Percentiles rank a stretch among this genome's conserved stretches.
These are phyloP conservation scores for Erythrolamprus reginae DNA, from an alignment of 2,113 vertebrate genomes.

Conservation along the genomic window DNA sequence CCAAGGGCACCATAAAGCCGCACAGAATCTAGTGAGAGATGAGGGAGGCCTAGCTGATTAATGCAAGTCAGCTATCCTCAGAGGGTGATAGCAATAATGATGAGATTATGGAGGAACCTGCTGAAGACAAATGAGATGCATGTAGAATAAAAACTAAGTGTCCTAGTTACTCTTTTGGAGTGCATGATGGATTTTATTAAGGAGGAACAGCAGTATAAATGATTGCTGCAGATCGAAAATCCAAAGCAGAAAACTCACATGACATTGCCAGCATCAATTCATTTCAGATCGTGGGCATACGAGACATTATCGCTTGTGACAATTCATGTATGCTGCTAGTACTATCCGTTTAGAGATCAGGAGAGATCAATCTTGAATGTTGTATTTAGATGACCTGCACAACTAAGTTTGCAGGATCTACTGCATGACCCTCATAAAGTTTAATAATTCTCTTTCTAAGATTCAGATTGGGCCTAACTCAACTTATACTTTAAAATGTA, in stretches of 20 bases:
- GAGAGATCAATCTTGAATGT: background rate
- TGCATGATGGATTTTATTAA: conserved; percentile 66
- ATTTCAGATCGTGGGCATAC: background rate
- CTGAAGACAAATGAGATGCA: conserved; percentile 78
- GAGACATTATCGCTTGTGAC: background rate
- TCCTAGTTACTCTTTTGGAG: conserved; percentile 73
- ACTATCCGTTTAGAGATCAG: background rate
- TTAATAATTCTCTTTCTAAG: background rate
- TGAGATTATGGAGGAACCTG: conserved; percentile 77
- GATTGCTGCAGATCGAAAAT: conserved; percentile 46
- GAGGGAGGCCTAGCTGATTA: conserved; percentile 74
- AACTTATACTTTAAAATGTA: background rate
- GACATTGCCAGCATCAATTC: conserved; percentile 36
- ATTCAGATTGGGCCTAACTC: background rate
- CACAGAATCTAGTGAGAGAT: conserved; percentile 76
- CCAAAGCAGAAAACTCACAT: conserved; percentile 1
- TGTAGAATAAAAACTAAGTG: conserved; percentile 74
- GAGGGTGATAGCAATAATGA: conserved; percentile 78
- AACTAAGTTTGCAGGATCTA: background rate
- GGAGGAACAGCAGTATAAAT: conserved; percentile 60
- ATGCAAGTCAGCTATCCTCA: conserved; percentile 76
- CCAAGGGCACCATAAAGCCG: conserved; percentile 78
- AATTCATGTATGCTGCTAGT: background rate
- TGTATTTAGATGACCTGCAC: background rate
- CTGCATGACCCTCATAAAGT: background rate